These are phyloP conservation scores for Eristalinus aeneus DNA, from an alignment of 2,888 invertebrate genomes.

Conservation along the genomic window DNA sequence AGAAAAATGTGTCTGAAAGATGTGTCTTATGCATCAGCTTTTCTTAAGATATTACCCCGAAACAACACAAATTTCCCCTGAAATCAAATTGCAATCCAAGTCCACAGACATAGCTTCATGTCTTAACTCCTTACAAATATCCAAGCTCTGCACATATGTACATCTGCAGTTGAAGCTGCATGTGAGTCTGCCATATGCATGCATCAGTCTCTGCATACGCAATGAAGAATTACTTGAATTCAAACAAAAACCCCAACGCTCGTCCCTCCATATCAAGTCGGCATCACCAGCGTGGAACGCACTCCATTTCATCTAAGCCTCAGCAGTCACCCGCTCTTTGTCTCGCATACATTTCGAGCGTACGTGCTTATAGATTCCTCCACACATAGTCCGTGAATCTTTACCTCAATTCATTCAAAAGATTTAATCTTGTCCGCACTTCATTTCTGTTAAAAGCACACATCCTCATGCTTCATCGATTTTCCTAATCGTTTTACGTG, in stretches of 20 bases:
- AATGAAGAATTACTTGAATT: constrained; percentile 29
- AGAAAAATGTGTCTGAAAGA: no score
- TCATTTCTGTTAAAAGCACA: constrained; percentile 73
- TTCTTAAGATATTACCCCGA: constrained; percentile 11
- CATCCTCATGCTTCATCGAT: constrained; percentile 70
- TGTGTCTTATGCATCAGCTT: no score
- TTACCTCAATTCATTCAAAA: constrained; percentile 72
- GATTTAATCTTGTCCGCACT: constrained; percentile 76
- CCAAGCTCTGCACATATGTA: not conserved
- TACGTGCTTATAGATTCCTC: constrained; percentile 69
- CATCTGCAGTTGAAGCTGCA: not conserved
- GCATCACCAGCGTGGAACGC: constrained; percentile 16
- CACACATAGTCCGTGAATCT: constrained; percentile 67
- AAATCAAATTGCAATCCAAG: constrained; percentile 23
- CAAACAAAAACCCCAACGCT: not conserved
- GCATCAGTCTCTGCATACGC: constrained; percentile 48
- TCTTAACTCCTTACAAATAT: constrained; percentile 60
- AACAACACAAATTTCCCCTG: constrained; percentile 25
- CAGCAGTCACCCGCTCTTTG: constrained; percentile 2
- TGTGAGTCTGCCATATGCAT: constrained; percentile 32
- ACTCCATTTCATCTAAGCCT: constrained; percentile 6
- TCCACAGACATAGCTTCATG: constrained; percentile 3
- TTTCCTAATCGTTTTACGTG: constrained; percentile 72
- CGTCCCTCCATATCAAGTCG: not conserved
- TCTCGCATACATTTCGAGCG: constrained; percentile 39